Evolutionary conservation across 2,888 invertebrate genomes (phyloP), one percentile per base, ranked within the genome.

Genomic region (Melieria picta): DNA sequence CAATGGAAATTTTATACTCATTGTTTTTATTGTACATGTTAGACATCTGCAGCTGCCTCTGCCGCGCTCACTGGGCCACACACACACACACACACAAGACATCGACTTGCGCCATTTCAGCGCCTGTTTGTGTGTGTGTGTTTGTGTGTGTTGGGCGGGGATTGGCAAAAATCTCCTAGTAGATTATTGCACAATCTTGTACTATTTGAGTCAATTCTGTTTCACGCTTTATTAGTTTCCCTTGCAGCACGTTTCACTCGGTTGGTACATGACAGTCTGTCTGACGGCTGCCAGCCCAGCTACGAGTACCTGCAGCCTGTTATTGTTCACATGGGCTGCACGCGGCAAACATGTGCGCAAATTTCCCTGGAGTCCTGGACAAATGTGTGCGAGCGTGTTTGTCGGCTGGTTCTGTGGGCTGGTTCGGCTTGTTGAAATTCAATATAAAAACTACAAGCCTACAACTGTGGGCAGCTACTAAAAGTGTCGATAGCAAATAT

Each of bases 201-300:
- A 57, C 57, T 61, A 61, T 74, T 69, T 65, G 60, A 57, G 46
- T 55, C 65, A 71, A 64, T 71, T 50, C 58, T 74, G 57, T 74
- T 74, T 69, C 66, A 74, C 66, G 74, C 67, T 74, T 71, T 74
- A 74, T 74, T 74, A 74, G 74, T 69, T 71, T 62, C 65, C 64
- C 55, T n/a, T 56, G 47, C 52, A 68, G 45, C 68, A 69, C 42
- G 55, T 55, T 61, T 62, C 68, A 52, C 46, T 10, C 46, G 5
- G 43, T 46, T n/a, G 5, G 55, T 55, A 55, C 55, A 55, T 9
- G 16, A 42, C n/a, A 52, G 30, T 63, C 11, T 42, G 52, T 50
- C 5, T 64, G 11, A 9, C 50, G 9, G 11, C 9, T 9, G 50
- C 9, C 9, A 30, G 43, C 43, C 30, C 42, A 56, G n/a, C 13